Evolutionary conservation across 2,797 vertebrate species (phyloP).

Genomic region (Anguilla anguilla): DNA sequence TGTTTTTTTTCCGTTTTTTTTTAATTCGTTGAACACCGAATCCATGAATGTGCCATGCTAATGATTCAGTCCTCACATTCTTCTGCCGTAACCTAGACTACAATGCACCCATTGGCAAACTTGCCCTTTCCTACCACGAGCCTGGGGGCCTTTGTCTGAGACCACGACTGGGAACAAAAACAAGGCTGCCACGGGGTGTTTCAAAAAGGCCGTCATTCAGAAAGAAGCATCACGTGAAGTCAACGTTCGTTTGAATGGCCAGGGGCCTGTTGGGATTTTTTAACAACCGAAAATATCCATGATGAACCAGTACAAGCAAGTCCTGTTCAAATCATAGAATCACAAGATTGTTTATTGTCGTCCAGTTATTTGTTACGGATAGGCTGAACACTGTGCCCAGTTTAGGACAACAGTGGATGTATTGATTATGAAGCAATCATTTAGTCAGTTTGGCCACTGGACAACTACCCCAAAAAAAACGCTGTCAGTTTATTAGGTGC

Average conservation of each 20-base stretch:
- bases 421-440: conserved; percentile 16
- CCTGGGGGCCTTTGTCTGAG: conserved; percentile 38
- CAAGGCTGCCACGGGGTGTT: conserved; percentile 20
- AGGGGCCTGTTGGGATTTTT: background rate
- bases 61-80: conserved; percentile 69
- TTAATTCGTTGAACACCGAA: conserved; percentile 58
- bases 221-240: conserved; percentile 4
- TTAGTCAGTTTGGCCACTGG: background rate
- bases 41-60: conserved; percentile 62
- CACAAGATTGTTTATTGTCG: conserved; percentile 10
- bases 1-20: conserved; percentile 34
- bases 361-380: background rate
- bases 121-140: conserved; percentile 34
- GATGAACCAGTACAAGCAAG: conserved; percentile 10
- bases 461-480: background rate
- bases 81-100: conserved; percentile 51
- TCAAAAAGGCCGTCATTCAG: conserved; percentile 10
- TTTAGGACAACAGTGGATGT: background rate
- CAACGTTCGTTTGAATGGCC: background rate
- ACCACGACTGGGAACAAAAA: background rate
- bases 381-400: background rate
- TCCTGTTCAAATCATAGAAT: background rate
- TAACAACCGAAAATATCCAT: background rate
- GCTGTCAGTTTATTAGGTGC: background rate
- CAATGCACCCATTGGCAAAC: conserved; percentile 46